A percentile compares a stretch with the other conserved stretches of the same genome.
Conservation (phyloP, 2,113 vertebrate genomes). For the Jacana jacana region DNA sequence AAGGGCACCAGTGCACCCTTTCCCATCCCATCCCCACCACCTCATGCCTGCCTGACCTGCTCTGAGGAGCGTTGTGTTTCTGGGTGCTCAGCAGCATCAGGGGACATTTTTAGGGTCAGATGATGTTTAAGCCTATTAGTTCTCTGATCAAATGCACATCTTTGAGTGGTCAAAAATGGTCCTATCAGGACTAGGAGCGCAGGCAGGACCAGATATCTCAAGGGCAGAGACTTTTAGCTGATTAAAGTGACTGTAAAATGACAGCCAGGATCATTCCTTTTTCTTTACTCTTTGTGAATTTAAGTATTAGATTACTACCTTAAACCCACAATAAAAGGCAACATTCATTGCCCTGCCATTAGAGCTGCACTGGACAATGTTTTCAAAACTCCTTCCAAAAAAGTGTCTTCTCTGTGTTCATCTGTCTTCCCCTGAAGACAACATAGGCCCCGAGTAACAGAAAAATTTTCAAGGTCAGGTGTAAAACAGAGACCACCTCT, state of each 20-base stretch:
- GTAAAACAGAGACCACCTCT: slow-evolving; percentile 3
- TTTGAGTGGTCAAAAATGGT: background rate
- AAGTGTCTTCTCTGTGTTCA: background rate
- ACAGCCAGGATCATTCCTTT: background rate
- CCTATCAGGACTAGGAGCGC: background rate
- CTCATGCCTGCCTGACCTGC: background rate
- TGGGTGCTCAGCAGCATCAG: fast-evolving
- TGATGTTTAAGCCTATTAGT: background rate
- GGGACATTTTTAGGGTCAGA: background rate
- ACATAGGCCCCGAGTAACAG: background rate
- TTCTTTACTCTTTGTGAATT: background rate
- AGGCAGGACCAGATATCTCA: background rate
- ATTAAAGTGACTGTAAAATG: background rate
- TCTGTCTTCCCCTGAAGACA: background rate
- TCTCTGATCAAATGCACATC: background rate
- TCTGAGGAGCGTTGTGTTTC: background rate
- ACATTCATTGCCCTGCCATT: background rate
- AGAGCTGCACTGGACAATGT: background rate
- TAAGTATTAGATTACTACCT: background rate
- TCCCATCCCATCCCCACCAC: background rate
- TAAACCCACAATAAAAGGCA: background rate
- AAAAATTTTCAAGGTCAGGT: slow-evolving; percentile 3
- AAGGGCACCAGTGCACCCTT: background rate
- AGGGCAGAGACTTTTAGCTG: background rate
- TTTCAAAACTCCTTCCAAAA: background rate